These are phyloP conservation scores for Marronus borbonicus DNA, from an alignment of 2,888 invertebrate species.

Conservation along the genomic window DNA sequence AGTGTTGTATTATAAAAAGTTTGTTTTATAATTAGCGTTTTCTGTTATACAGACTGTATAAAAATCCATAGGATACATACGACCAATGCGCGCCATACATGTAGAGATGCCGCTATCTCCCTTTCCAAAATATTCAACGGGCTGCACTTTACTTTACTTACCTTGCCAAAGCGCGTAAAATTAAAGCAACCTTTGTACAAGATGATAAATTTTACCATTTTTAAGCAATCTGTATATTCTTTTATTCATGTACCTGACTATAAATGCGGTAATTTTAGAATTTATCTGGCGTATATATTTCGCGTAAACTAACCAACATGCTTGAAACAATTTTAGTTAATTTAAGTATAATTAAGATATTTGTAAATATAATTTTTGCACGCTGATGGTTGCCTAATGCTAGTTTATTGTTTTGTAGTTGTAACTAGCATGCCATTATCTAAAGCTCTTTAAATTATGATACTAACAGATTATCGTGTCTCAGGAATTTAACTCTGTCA, in stretches of 20 bases:
- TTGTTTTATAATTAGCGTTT: conserved; percentile 39
- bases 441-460: conserved; percentile 18
- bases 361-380: conserved; percentile 44
- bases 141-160: too few species aligned
- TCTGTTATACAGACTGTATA: conserved; percentile 1
- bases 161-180: too few species aligned
- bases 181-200: too few species aligned
- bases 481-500: too few species aligned
- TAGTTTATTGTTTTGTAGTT: conserved; percentile 6
- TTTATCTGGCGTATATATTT: conserved; percentile 40
- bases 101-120: too few species aligned
- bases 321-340: conserved; percentile 36
- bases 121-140: too few species aligned
- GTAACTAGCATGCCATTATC: neutral
- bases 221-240: neutral
- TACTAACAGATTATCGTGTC: neutral
- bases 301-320: conserved; percentile 42
- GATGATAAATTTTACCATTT: too few species aligned
- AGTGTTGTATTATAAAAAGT: conserved; percentile 23
- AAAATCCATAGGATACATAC: too few species aligned
- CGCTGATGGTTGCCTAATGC: conserved; percentile 7
- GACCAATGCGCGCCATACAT: too few species aligned
- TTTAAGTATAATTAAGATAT: conserved; percentile 38
- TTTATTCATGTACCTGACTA: conserved; percentile 1
- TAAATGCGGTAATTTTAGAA: conserved; percentile 26